A percentile compares a stretch with the other conserved stretches of the same genome.
Evolutionary conservation across 2,888 invertebrate species (phyloP).

Genomic region (Eilema depressum): DNA sequence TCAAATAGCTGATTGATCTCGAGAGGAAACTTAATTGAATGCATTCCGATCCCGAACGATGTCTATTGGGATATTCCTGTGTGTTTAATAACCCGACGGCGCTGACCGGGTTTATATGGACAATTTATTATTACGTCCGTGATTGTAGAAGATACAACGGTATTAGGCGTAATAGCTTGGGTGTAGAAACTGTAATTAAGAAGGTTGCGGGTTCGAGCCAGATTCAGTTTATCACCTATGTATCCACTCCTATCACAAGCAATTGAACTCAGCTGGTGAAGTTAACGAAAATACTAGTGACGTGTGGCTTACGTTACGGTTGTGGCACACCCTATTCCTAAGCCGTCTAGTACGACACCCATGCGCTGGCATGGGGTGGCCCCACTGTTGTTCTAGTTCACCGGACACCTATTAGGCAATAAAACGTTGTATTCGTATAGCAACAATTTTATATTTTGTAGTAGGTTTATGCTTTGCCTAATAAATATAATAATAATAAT

Average conservation of each 20-base stretch:
- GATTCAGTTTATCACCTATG: not conserved
- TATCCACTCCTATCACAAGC: not conserved
- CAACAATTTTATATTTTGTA: not conserved
- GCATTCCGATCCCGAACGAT: slow-evolving; percentile 37
- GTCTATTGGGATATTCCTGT: slow-evolving; percentile 41
- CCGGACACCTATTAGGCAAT: not conserved
- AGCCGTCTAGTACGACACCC: not conserved
- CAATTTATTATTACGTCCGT: slow-evolving; percentile 39
- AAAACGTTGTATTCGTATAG: not conserved
- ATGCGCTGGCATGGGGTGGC: not conserved
- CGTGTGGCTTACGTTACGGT: not conserved
- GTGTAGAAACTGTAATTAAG: not conserved
- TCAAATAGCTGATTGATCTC: slow-evolving; percentile 10
- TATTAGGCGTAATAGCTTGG: not conserved
- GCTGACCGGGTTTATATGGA: slow-evolving; percentile 35
- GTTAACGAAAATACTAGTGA: not conserved
- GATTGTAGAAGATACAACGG: slow-evolving; percentile 14
- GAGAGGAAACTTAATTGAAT: slow-evolving; percentile 40
- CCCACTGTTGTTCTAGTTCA: not conserved
- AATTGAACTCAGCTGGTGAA: not conserved
- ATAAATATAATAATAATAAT: no score
- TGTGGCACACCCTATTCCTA: not conserved
- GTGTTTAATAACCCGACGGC: slow-evolving; percentile 29
- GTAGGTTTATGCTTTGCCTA: not conserved
- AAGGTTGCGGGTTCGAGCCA: not conserved